A percentile compares a stretch with the other conserved stretches of the same genome.
Evolutionary conservation across 2,888 invertebrate species (phyloP).

Genomic region (Sinhomidia bicolor): DNA sequence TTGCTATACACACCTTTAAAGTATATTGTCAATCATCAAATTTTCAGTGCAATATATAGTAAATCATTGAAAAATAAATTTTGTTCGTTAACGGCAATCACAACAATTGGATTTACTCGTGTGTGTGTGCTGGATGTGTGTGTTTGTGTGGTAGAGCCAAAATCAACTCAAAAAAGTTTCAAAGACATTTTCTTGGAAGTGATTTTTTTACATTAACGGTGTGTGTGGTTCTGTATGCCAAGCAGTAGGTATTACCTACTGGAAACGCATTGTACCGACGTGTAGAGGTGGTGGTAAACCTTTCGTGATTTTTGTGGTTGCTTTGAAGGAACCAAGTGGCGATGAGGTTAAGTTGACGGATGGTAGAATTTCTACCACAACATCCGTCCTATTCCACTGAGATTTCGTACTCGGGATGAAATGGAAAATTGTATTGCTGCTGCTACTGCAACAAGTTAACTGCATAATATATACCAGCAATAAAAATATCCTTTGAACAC

Average conservation of each 20-base stretch:
- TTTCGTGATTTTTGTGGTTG: constrained; percentile 61
- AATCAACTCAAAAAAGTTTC: too few relatives aligned
- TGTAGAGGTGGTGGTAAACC: constrained; percentile 20
- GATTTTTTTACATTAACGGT: too few relatives aligned
- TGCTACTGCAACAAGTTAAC: neutral
- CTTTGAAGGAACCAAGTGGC: constrained; percentile 45
- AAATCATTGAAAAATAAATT: neutral
- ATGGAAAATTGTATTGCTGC: constrained; percentile 7
- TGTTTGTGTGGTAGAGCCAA: too few relatives aligned
- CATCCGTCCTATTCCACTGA: constrained; percentile 67
- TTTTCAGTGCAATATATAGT: constrained; percentile 8
- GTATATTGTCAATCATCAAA: neutral
- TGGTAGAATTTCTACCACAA: constrained; percentile 68
- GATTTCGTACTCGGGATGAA: constrained; percentile 23
- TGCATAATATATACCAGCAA: too few relatives aligned
- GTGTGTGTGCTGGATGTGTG: too few relatives aligned
- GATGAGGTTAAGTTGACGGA: constrained; percentile 66
- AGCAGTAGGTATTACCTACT: neutral
- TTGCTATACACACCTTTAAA: neutral
- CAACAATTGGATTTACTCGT: too few relatives aligned
- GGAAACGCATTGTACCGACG: neutral
- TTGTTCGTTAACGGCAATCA: neutral
- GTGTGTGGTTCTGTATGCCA: constrained; percentile 5
- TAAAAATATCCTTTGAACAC: neutral
- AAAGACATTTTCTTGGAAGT: neutral